Percentiles rank a stretch among this genome's conserved stretches.
Conservation (phyloP, 2,888 invertebrate species). For the Molanna angustata region DNA sequence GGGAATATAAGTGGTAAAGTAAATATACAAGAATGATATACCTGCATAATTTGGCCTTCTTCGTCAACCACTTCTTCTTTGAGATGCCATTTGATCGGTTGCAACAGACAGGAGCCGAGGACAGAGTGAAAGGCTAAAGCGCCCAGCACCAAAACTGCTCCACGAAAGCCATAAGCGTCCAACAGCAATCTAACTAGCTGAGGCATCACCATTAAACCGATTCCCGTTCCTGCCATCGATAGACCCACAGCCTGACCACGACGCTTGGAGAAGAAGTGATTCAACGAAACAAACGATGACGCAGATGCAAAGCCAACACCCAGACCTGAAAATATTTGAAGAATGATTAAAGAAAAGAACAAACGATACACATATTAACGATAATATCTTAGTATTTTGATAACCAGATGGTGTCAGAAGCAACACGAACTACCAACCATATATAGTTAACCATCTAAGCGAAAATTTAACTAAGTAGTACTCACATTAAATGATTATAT, state of each 20-base stretch:
- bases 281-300: conserved; percentile 74
- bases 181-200: conserved; percentile 67
- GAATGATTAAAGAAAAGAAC: too few species aligned
- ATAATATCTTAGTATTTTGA: too few species aligned
- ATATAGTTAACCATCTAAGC: too few species aligned
- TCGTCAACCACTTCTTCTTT: conserved; percentile 57
- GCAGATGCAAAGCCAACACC: conserved; percentile 75
- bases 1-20: background rate
- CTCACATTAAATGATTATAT: too few species aligned
- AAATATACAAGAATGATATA: conserved; percentile 30
- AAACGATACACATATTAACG: too few species aligned
- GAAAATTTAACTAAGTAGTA: too few species aligned
- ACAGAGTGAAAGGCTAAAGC: conserved; percentile 66
- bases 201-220: conserved; percentile 78
- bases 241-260: conserved; percentile 77
- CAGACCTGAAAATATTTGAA: conserved; percentile 67
- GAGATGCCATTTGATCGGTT: conserved; percentile 70
- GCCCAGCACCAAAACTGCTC: conserved; percentile 65
- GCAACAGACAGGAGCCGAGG: conserved; percentile 64
- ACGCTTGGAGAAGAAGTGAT: conserved; percentile 73
- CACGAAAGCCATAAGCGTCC: conserved; percentile 62
- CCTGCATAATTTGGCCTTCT: conserved; percentile 53
- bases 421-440: too few species aligned
- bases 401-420: too few species aligned
- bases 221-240: conserved; percentile 76